Evolutionary conservation across 1,140 invertebrate species (phyloP), one percentile per base, ranked within the genome.

Genomic region (Rhagoletis pomonella): DNA sequence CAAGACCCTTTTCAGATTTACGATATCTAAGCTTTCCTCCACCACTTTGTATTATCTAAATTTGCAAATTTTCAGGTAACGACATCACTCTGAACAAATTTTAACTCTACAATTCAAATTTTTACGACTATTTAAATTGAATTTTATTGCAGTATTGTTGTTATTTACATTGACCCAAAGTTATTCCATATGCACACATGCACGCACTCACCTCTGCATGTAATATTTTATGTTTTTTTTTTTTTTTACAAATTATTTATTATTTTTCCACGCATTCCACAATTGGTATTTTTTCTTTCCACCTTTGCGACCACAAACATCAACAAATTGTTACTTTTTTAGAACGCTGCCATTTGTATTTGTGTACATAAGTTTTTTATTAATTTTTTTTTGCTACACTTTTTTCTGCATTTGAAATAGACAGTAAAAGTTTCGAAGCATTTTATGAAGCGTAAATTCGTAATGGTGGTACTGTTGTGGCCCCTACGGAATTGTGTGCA

Each of bases 371-470:
- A 29, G n/a, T 19, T 55, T 81, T 55, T 55, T n/a, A n/a, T n/a
- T n/a, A n/a, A n/a, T n/a, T n/a, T 55, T 50, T 47, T 44, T 77
- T n/a, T 17, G 47, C 58, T 29, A 1, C 29, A 42, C 19, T 69
- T 73, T 73, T 44, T 73, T 67, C 12, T 17, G 73, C n/a, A 47
- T 81, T 81, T 19, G 67, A 73, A 81, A 81, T 81, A 81, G 73
- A 81, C 73, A 58, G n/a, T 0, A 55, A 55, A 81, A 81, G 73
- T 81, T 81, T 14, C 7, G 47, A 81, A 55, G 55, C 47, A 81
- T 81, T 81, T 81, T 81, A 81, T 81, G 73, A 55, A 81, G 73
- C 73, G 73, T 81, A 81, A 81, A 81, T 81, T 81, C 55, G 47
- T 81, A 81, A 81, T 81, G 50, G 42, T 55, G 50, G 44, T 50